Percentiles rank a stretch among this genome's conserved stretches.
Conservation (phyloP, 2,797 vertebrate genomes). For the Discoglossus pictus region DNA sequence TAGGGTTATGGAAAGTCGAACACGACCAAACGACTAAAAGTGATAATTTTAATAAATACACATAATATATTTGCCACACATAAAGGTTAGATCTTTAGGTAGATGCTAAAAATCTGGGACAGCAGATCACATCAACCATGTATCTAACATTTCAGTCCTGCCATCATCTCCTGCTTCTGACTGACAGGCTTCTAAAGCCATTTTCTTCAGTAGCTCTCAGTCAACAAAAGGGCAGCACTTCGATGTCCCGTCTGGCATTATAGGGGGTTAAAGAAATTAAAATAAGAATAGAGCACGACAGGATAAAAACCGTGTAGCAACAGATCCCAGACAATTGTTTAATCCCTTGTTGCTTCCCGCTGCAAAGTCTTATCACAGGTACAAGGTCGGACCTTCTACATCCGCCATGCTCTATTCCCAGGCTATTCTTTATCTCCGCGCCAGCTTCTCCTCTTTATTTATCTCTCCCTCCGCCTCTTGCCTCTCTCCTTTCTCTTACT, state of each 20-base stretch:
- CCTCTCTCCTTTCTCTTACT: conserved; percentile 40
- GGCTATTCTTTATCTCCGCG: conserved; percentile 57
- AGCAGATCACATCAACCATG: background rate
- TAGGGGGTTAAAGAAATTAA: conserved; percentile 23
- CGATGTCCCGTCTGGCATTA: background rate
- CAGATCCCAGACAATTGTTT: conserved; percentile 44
- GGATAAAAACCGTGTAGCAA: conserved; percentile 45
- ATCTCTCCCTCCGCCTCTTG: conserved; percentile 64
- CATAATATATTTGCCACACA: too few relatives aligned
- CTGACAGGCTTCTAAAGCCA: conserved; percentile 1
- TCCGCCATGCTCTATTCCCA: conserved; percentile 37
- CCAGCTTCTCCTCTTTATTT: conserved; percentile 62
- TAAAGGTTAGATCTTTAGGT: too few relatives aligned
- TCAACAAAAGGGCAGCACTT: conserved; percentile 3
- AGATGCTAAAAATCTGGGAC: background rate
- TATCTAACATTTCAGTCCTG: conserved; percentile 1
- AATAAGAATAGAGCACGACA: conserved; percentile 42
- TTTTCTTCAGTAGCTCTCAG: background rate
- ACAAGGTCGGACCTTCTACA: conserved; percentile 44
- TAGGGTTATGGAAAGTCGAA: too few relatives aligned
- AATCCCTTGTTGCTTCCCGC: conserved; percentile 56
- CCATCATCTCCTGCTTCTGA: background rate
- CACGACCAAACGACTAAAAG: too few relatives aligned
- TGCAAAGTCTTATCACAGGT: conserved; percentile 44
- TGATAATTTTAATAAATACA: too few relatives aligned